Percentiles rank a stretch among this genome's conserved stretches.
These are phyloP conservation scores for Radopholus similis DNA, from an alignment of 1,140 invertebrate species.

Conservation along the genomic window DNA sequence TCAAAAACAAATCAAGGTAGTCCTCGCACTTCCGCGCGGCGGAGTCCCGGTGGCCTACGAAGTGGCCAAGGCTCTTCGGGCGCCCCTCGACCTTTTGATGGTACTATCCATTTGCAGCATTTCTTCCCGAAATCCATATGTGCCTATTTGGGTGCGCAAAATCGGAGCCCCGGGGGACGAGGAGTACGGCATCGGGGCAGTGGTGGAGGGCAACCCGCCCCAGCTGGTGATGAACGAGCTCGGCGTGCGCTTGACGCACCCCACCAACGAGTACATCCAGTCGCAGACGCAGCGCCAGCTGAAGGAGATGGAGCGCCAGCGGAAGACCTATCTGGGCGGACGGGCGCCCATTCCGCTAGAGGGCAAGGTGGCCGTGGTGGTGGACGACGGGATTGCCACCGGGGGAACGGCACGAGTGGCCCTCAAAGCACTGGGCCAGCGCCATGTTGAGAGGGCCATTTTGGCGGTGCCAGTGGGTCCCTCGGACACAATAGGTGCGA, in stretches of 20 bases:
- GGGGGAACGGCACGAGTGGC: slow-evolving; percentile 19
- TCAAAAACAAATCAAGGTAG: background rate
- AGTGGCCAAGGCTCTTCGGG: slow-evolving; percentile 15
- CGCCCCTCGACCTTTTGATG: slow-evolving; percentile 18
- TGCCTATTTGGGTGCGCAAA: slow-evolving; percentile 8
- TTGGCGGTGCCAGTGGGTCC: slow-evolving; percentile 11
- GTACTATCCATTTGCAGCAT: no score
- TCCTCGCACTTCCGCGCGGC: slow-evolving; percentile 20
- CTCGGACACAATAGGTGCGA: slow-evolving; percentile 12
- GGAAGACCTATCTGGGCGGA: slow-evolving; percentile 14
- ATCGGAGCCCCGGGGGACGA: slow-evolving; percentile 20
- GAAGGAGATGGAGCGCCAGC: slow-evolving; percentile 6
- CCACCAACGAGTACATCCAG: slow-evolving; percentile 1
- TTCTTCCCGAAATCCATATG: no score
- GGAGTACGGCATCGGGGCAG: slow-evolving; percentile 21
- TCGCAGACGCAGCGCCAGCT: slow-evolving; percentile 5
- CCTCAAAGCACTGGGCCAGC: slow-evolving; percentile 10
- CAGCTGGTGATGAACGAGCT: slow-evolving; percentile 10
- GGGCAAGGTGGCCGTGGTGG: slow-evolving; percentile 10
- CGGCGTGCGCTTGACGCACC: background rate
- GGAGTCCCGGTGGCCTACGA: slow-evolving; percentile 19
- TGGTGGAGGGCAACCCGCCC: slow-evolving; percentile 19
- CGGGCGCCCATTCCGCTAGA: background rate
- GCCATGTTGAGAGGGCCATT: background rate
- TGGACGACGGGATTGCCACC: slow-evolving; percentile 21